Conservation (phyloP, 2,888 invertebrate species). For the Drosophila engyochracea region DNA sequence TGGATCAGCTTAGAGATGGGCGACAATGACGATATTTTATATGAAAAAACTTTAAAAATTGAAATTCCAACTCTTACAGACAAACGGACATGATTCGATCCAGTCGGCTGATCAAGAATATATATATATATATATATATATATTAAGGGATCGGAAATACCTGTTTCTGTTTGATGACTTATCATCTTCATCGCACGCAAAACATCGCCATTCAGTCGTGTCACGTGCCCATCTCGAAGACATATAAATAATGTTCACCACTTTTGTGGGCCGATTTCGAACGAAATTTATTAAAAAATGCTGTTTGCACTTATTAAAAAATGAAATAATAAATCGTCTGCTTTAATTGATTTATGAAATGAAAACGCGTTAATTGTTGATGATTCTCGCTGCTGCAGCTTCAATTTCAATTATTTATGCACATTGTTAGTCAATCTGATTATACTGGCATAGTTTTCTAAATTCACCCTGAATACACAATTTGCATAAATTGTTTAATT, state of each 20-base stretch:
- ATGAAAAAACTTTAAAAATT: not conserved
- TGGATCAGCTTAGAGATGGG: slow-evolving; percentile 24
- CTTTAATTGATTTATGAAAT: slow-evolving; percentile 37
- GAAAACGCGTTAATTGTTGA: slow-evolving; percentile 34
- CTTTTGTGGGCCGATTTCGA: slow-evolving; percentile 37
- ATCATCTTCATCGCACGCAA: not conserved
- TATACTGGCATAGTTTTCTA: slow-evolving; percentile 5
- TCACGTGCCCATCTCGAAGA: slow-evolving; percentile 11
- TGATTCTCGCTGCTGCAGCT: slow-evolving; percentile 3
- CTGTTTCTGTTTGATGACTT: not conserved
- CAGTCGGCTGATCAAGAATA: not conserved
- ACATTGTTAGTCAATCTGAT: slow-evolving; percentile 8
- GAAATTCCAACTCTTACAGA: not conserved
- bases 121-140: not conserved
- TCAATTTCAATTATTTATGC: slow-evolving; percentile 8
- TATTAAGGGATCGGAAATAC: not conserved
- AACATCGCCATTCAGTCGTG: not conserved
- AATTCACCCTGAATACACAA: slow-evolving; percentile 20
- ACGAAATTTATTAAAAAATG: slow-evolving; percentile 67
- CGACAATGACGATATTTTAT: not conserved
- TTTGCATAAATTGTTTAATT: slow-evolving; percentile 14
- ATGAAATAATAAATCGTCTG: slow-evolving; percentile 27
- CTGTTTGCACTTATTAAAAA: slow-evolving; percentile 56
- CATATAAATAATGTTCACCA: slow-evolving; percentile 56
- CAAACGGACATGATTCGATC: not conserved